phyloP scores from a whole-genome alignment of 2,113 vertebrate genomes.

The Catharus minimus region DNA sequence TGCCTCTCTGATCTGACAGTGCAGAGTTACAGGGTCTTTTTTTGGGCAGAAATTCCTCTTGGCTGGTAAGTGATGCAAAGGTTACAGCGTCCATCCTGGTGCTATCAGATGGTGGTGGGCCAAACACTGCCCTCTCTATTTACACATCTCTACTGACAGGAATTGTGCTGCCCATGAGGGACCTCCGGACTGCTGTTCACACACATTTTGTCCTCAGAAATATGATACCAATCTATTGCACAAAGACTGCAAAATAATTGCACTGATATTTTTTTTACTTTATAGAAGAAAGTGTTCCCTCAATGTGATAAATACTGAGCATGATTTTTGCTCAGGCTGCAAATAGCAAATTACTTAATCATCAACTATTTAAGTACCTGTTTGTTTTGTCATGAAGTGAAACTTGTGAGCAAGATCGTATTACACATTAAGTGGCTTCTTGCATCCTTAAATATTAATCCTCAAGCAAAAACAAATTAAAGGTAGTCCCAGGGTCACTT shows the following conservation, averaged over 20 bases:
- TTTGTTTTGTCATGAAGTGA: slow-evolving; percentile 9
- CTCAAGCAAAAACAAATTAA: not conserved
- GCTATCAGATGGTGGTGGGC: not conserved
- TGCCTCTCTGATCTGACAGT: not conserved
- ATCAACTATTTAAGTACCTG: slow-evolving; percentile 36
- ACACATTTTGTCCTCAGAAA: not conserved
- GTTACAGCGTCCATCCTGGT: not conserved
- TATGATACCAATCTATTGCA: not conserved
- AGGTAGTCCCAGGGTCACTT: not conserved
- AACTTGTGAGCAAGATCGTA: not conserved
- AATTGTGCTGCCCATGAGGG: not conserved
- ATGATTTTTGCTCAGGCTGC: not conserved
- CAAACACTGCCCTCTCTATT: not conserved
- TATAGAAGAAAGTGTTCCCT: slow-evolving; percentile 18
- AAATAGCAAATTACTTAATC: slow-evolving; percentile 46
- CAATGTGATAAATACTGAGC: not conserved
- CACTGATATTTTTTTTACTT: not conserved
- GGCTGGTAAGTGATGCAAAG: rapidly evolving
- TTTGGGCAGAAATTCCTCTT: not conserved
- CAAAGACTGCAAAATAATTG: not conserved
- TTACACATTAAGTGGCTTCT: not conserved
- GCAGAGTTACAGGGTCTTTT: not conserved
- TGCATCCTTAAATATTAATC: not conserved
- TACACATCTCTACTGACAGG: not conserved
- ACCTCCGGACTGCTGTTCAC: not conserved